Base-by-base conservation (phyloP, 2,888 invertebrate genomes). In the Ormyrus pomaceus region DNA sequence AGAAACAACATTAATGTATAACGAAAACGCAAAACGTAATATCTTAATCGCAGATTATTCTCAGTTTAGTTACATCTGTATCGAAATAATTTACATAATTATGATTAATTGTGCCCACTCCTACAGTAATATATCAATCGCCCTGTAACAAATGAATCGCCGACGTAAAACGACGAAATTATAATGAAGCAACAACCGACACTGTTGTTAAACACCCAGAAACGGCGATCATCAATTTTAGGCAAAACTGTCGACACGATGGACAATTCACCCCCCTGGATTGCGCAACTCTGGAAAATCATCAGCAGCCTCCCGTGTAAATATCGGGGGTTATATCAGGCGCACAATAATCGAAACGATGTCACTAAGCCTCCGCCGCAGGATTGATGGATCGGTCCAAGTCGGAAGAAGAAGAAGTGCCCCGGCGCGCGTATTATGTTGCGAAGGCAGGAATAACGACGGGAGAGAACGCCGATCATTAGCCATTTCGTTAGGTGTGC, bases 211-310 rank as follows among this genome's bases (percentile, higher is more conserved):
- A 61, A n/a, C 61, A 65, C n/a, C 19, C 34, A 59, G 13, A 73
- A 59, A 46, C 34, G 56, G 19, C 19, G 58, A 48, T 70, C 79
- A 75, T 79, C 64, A 74, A 79, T 79, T 79, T 11, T 45, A 58
- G 13, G 51, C 11, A n/a, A 10, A 70, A 13, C 64, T n/a, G 59
- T 59, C 46, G 75, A 79, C 74, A 71, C 70, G 19, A 19, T 1
- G 2, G 34, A 19, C 66, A 62, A 75, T 71, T 68, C 62, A 50
- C n/a, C 69, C 69, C 34, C n/a, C 7, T 2, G 48, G 48, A 58
- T 58, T 51, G 50, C 50, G 8, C 46, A 68, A 75, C 68, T 53
- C 46, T 77, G 58, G 65, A 75, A 75, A 75, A 45, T 66, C 59
- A 68, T 75, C 68, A 53, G 13, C n/a, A 75, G 68, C 13, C 34